These are phyloP conservation scores for Bradysia coprophila DNA, from an alignment of 1,140 invertebrate genomes.

Conservation along the genomic window DNA sequence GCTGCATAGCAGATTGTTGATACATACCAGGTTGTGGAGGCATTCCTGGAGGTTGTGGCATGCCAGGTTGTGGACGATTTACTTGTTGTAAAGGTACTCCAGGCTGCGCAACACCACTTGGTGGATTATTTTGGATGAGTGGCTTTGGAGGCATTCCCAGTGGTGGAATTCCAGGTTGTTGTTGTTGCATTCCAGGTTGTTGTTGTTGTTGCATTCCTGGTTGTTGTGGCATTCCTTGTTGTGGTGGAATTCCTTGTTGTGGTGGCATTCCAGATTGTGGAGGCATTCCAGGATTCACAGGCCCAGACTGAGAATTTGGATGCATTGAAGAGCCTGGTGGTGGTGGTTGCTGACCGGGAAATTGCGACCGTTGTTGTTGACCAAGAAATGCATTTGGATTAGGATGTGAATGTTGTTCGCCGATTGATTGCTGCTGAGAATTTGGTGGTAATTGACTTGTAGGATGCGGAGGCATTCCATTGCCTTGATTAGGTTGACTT, in stretches of 20 bases:
- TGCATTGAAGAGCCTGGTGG: not conserved
- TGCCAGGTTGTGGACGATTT: too few species aligned
- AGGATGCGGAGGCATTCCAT: conserved; percentile 7
- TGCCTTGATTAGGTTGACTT: conserved; percentile 4
- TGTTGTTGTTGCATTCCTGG: conserved; percentile 13
- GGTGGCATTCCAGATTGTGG: conserved; percentile 6
- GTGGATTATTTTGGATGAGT: too few species aligned
- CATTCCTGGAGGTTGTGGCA: conserved; percentile 10
- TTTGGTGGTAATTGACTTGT: conserved; percentile 9
- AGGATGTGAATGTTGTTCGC: conserved; percentile 11
- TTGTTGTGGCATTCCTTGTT: conserved; percentile 11
- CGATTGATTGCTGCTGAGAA: conserved; percentile 14
- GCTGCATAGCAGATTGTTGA: conserved; percentile 10
- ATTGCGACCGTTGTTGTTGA: not conserved
- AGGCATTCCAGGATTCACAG: conserved; percentile 1
- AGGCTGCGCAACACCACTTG: too few species aligned
- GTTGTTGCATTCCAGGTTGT: too few species aligned
- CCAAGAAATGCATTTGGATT: conserved; percentile 8
- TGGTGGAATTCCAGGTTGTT: too few species aligned
- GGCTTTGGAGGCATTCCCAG: too few species aligned
- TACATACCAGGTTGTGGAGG: conserved; percentile 10
- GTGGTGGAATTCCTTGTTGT: conserved; percentile 9
- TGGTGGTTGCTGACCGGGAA: not conserved
- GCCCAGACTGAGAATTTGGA: not conserved
- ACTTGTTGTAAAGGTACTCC: too few species aligned